These are phyloP conservation scores for Trissolcus brochymenae DNA, from an alignment of 2,888 invertebrate species.

Conservation along the genomic window DNA sequence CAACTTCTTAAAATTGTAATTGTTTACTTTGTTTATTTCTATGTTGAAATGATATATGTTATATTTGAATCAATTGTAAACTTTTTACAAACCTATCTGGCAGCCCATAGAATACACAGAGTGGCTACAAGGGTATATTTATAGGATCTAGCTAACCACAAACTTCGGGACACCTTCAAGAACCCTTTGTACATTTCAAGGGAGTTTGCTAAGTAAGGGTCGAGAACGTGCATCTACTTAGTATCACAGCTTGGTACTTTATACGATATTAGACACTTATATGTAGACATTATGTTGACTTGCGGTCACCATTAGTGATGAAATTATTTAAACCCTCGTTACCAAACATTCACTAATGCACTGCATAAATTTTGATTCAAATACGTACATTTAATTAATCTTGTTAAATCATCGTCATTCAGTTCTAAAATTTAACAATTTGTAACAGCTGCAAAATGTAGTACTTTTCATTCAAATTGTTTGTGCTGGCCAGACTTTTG, in stretches of 20 bases:
- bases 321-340: slow-evolving; percentile 20
- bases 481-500: no score
- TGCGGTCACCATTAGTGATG: slow-evolving; percentile 39
- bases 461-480: no score
- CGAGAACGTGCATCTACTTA: slow-evolving; percentile 39
- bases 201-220: slow-evolving; percentile 32
- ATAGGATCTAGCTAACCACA: slow-evolving; percentile 25
- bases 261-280: slow-evolving; percentile 28
- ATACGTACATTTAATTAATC: no score
- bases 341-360: no score
- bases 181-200: slow-evolving; percentile 28
- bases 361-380: no score
- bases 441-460: no score
- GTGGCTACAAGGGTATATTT: slow-evolving; percentile 15
- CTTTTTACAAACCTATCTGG: neutral
- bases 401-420: neutral
- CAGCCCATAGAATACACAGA: neutral
- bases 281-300: slow-evolving; percentile 33
- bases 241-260: slow-evolving; percentile 21
- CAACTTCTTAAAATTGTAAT: no score
- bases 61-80: no score
- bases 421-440: neutral
- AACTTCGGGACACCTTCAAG: slow-evolving; percentile 30
- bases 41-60: neutral
- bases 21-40: neutral